Evolutionary conservation across 2,797 vertebrate genomes (phyloP), one percentile per base, ranked within the genome.

Genomic region (Pseudocheirus occidentalis): DNA sequence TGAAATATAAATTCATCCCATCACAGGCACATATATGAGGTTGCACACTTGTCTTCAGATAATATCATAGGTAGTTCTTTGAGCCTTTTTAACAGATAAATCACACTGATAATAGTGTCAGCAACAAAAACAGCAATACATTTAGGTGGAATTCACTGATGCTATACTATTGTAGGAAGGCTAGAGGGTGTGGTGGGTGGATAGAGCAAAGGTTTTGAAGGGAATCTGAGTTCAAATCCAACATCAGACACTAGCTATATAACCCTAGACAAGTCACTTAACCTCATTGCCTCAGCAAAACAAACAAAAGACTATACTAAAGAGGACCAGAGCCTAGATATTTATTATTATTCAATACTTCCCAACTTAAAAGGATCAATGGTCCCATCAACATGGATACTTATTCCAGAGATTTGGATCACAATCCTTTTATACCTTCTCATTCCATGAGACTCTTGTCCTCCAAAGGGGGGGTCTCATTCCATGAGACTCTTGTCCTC

Each of bases 1-100:
- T 89, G 95, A 92, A 93, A 96, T 53, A 56, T 31, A 91, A 94
- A 50, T 54, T 73, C 34, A 94, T 81, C 54, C 90, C 46, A 94
- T 46, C 58, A n/a, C 21, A 50, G 73, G 73, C n/a, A 87, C 21
- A 46, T 27, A 21, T 11, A 87, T 24, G 40, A 50, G 9, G 21
- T 50, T 81, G 21, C 73, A 81, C 16, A 81, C 18, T 27, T 87
- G 21, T 28, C 73, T 87, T 50, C 24, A 27, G 24, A 87, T 27
- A 50, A 50, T 87, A 46, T 27, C 40, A 50, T 11, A 27, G 21
- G 66, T 81, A 46, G n/a, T 46, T 87, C 24, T 27, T 27, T 87
- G 40, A 1, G 10, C 5, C 73, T 87, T 87, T 81, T 50, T 27
- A 87, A 87, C 73, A 87, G 73, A 87, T 46, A 46, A 87, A 50